Evolutionary conservation across 2,113 vertebrate genomes (phyloP).

Genomic region (Cichladusa arquata): DNA sequence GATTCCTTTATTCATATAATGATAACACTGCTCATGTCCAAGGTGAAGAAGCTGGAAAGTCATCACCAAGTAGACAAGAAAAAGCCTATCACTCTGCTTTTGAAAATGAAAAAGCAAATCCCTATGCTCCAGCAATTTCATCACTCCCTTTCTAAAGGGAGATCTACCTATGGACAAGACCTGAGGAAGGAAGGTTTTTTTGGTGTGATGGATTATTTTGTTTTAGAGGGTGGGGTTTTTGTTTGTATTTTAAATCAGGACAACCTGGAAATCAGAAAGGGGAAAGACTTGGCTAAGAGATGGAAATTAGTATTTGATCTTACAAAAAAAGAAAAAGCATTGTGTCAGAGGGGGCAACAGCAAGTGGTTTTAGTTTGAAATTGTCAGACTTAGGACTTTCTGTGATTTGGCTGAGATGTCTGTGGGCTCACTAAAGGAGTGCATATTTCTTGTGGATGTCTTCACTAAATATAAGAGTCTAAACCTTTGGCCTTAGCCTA

Average conservation of each 20-base stretch:
- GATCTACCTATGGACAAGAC: neutral
- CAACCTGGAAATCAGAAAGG: neutral
- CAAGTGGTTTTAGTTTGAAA: neutral
- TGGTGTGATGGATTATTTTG: neutral
- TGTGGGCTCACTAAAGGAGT: neutral
- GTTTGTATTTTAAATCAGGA: neutral
- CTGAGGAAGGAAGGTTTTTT: neutral
- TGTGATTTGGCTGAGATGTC: neutral
- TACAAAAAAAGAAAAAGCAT: neutral
- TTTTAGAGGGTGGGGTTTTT: neutral
- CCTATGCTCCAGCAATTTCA: neutral
- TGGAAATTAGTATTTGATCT: neutral
- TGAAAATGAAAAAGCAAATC: neutral
- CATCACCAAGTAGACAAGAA: neutral
- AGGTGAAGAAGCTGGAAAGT: neutral
- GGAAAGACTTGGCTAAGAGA: neutral
- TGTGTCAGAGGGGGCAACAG: fast-evolving
- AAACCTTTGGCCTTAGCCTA: neutral
- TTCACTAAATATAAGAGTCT: neutral
- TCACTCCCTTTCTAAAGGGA: neutral
- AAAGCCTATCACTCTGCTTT: neutral
- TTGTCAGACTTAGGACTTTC: neutral
- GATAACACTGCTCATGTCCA: neutral
- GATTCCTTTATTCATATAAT: neutral
- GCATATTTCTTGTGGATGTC: neutral